Conservation (phyloP, 2,888 invertebrate genomes). For the Himalopsyche kuldschensis region DNA sequence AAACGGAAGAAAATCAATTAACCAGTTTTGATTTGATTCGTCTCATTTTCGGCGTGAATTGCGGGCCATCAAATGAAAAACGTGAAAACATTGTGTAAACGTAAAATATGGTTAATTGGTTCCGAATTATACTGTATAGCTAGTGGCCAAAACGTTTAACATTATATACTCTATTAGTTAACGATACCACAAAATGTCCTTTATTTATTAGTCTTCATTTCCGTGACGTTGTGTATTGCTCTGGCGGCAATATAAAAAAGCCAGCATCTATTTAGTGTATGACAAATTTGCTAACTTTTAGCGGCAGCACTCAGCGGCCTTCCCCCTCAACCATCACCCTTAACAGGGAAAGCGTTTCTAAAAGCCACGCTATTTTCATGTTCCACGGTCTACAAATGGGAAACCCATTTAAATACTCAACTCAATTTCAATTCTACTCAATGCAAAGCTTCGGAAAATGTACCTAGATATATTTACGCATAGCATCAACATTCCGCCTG, state of each 20-base stretch:
- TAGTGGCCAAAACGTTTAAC: too few relatives aligned
- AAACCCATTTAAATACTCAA: slow-evolving; percentile 61
- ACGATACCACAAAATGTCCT: not conserved
- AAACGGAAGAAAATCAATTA: too few relatives aligned
- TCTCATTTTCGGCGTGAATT: too few relatives aligned
- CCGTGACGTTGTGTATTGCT: slow-evolving; percentile 47
- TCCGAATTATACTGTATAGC: too few relatives aligned
- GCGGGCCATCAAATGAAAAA: too few relatives aligned
- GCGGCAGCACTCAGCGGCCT: slow-evolving; percentile 29
- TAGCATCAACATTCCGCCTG: not conserved
- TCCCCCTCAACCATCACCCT: not conserved
- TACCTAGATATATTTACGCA: slow-evolving; percentile 33
- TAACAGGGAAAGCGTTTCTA: slow-evolving; percentile 51
- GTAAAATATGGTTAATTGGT: too few relatives aligned
- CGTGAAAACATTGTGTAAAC: too few relatives aligned
- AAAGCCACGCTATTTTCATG: slow-evolving; percentile 64
- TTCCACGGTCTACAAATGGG: slow-evolving; percentile 59
- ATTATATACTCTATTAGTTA: not conserved
- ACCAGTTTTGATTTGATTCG: too few relatives aligned
- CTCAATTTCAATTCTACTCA: slow-evolving; percentile 59
- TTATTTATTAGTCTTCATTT: slow-evolving; percentile 41
- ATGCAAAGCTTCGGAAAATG: slow-evolving; percentile 51
- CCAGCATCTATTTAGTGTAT: slow-evolving; percentile 34
- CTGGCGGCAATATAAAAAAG: slow-evolving; percentile 28
- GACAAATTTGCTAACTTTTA: slow-evolving; percentile 39